These are phyloP conservation scores for Chloroceryle inda DNA, from an alignment of 2,797 vertebrate genomes.

Conservation along the genomic window DNA sequence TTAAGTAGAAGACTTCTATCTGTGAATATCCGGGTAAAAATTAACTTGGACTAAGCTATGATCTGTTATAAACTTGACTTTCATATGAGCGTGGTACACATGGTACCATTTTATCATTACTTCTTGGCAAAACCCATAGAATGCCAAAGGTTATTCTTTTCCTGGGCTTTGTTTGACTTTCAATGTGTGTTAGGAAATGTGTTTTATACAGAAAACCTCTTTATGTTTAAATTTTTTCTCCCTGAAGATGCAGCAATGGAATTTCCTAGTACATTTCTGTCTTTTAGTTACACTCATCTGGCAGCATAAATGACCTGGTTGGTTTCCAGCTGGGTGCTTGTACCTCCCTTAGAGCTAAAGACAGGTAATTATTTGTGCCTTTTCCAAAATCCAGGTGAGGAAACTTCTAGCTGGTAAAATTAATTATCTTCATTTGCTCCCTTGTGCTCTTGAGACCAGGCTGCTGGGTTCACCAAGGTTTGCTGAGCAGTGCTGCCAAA, in stretches of 20 bases:
- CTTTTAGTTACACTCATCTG: background rate
- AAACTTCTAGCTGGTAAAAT: slow-evolving; percentile 34
- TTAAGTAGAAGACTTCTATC: background rate
- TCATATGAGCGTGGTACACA: background rate
- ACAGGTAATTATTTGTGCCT: background rate
- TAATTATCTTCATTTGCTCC: background rate
- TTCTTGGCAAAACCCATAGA: background rate
- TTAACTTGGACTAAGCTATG: background rate
- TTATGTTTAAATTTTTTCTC: background rate
- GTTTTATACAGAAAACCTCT: background rate
- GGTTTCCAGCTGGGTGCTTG: background rate
- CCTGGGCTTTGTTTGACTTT: background rate
- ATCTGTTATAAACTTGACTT: background rate
- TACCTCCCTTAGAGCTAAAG: background rate
- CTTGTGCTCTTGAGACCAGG: background rate
- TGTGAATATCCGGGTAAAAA: slow-evolving; percentile 3
- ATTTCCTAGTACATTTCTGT: background rate
- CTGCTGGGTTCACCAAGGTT: background rate
- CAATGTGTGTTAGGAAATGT: background rate
- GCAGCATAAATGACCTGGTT: slow-evolving; percentile 1
- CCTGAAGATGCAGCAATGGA: background rate
- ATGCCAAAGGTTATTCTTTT: background rate
- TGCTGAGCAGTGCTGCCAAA: background rate
- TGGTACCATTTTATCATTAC: background rate
- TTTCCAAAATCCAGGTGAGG: slow-evolving; percentile 3